A percentile compares a stretch with the other conserved stretches of the same genome.
Evolutionary conservation across 2,113 vertebrate species (phyloP).

Genomic region (Sclerurus mexicanus): DNA sequence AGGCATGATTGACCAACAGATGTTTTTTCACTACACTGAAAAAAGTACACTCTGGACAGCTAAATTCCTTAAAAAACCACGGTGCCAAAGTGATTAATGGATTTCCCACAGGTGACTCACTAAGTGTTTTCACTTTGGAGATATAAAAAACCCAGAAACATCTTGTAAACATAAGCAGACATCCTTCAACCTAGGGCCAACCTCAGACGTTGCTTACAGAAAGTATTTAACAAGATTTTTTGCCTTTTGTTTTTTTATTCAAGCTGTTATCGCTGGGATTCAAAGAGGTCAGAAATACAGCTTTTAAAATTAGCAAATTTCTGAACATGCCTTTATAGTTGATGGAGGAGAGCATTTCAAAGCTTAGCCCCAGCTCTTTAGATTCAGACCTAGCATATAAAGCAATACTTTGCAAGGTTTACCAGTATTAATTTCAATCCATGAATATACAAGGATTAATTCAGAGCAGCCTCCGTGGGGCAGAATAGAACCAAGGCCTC

Average conservation of each 20-base stretch:
- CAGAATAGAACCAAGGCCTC: background rate
- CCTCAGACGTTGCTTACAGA: background rate
- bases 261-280: background rate
- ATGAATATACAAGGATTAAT: background rate
- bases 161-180: conserved; percentile 2
- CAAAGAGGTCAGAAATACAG: background rate
- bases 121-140: conserved; percentile 49
- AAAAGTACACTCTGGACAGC: background rate
- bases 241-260: background rate
- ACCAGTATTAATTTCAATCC: background rate
- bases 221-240: background rate
- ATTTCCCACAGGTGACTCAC: conserved; percentile 49
- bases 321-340: background rate
- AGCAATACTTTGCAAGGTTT: background rate
- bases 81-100: conserved; percentile 9
- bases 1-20: background rate
- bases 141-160: background rate
- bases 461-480: background rate
- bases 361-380: background rate
- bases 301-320: background rate
- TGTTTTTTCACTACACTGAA: background rate
- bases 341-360: background rate
- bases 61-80: background rate
- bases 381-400: background rate
- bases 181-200: background rate